Conservation (phyloP, 2,113 vertebrate genomes). For the Oryctolagus cuniculus region mOryCun1.1 NC_091435.1:134379501-134380000, state of each 20-base stretch:
- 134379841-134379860: not conserved
- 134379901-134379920: too few species aligned
- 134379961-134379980: too few species aligned
- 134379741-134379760: not conserved
- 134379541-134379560: not conserved
- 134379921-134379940: too few species aligned
- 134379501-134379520: not conserved
- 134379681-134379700: not conserved
- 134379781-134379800: not conserved
- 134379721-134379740: not conserved
- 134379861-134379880: not conserved
- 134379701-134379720: not conserved
- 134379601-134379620: not conserved
- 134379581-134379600: not conserved
- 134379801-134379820: not conserved
- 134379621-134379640: not conserved
- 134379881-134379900: too few species aligned
- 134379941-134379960: too few species aligned
- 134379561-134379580: not conserved
- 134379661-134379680: not conserved
- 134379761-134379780: not conserved
- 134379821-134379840: not conserved
- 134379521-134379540: not conserved
- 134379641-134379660: not conserved
- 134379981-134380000: too few species aligned